phyloP scores from a whole-genome alignment of 2,113 vertebrate species.

The Serinus canaria region DNA sequence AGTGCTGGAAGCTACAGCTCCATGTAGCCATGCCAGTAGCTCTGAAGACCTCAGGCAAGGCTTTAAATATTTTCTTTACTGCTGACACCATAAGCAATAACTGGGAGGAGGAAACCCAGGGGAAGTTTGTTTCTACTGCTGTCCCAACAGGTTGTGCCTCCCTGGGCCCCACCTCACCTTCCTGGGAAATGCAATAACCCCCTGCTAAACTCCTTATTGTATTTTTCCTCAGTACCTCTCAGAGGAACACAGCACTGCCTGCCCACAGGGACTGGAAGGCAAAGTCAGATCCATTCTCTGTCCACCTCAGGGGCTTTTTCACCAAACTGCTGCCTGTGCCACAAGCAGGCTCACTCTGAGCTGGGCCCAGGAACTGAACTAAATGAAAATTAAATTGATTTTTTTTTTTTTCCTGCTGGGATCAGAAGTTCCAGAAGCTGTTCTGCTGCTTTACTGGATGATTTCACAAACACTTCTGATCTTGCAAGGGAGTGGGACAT shows the following conservation, averaged over 20 bases:
- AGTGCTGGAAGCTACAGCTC: background rate
- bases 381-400: background rate
- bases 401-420: background rate
- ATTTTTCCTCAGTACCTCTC: background rate
- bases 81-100: background rate
- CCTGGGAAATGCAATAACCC: background rate
- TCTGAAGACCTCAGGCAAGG: background rate
- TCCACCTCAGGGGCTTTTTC: background rate
- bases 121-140: background rate
- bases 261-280: background rate
- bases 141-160: rapidly evolving
- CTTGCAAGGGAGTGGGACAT: background rate
- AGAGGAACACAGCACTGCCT: background rate
- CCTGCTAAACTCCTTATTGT: background rate
- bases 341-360: background rate
- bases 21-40: rapidly evolving
- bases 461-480: background rate
- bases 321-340: background rate
- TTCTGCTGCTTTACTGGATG: background rate
- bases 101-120: background rate
- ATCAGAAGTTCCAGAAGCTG: background rate
- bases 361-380: background rate
- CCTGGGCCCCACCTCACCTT: background rate
- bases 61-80: background rate
- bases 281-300: background rate